Conservation (phyloP, 2,888 invertebrate species). For the Trichopoda pennipes region DNA sequence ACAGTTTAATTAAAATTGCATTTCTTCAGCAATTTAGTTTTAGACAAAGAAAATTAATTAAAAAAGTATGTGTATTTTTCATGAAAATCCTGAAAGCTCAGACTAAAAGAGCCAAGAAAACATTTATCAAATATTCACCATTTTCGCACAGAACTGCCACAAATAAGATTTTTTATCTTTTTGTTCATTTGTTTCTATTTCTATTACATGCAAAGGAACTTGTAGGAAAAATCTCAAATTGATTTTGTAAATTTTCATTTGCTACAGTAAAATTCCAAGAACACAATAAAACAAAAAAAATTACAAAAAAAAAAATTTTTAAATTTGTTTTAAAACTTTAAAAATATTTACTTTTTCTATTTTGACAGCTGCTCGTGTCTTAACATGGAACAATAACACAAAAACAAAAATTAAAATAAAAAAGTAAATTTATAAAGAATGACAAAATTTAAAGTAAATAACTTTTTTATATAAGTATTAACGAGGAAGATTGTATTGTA, state of each 20-base stretch:
- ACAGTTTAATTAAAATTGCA: conserved; percentile 59
- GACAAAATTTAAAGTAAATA: conserved; percentile 64
- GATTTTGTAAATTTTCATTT: conserved; percentile 44
- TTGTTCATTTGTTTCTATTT: background rate
- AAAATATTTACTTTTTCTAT: conserved; percentile 66
- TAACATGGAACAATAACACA: conserved; percentile 30
- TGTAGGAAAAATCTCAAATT: conserved; percentile 21
- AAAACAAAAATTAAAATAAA: no score
- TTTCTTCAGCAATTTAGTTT: conserved; percentile 38
- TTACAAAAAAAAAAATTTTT: background rate
- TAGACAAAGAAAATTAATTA: conserved; percentile 38
- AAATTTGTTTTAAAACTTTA: conserved; percentile 47
- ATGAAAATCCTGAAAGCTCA: conserved; percentile 9
- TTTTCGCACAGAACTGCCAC: conserved; percentile 13
- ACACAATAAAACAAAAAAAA: conserved; percentile 44
- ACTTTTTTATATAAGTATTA: conserved; percentile 16
- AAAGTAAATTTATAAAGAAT: conserved; percentile 19
- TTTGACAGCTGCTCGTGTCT: conserved; percentile 64
- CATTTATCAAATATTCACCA: conserved; percentile 40
- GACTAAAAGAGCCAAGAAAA: conserved; percentile 15
- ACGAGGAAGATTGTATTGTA: conserved; percentile 43
- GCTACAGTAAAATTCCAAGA: conserved; percentile 26
- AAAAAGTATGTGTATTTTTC: conserved; percentile 34
- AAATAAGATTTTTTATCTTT: no score
- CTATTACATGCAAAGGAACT: conserved; percentile 1